phyloP scores from a whole-genome alignment of 2,797 vertebrate genomes.

The Varecia variegata region DNA sequence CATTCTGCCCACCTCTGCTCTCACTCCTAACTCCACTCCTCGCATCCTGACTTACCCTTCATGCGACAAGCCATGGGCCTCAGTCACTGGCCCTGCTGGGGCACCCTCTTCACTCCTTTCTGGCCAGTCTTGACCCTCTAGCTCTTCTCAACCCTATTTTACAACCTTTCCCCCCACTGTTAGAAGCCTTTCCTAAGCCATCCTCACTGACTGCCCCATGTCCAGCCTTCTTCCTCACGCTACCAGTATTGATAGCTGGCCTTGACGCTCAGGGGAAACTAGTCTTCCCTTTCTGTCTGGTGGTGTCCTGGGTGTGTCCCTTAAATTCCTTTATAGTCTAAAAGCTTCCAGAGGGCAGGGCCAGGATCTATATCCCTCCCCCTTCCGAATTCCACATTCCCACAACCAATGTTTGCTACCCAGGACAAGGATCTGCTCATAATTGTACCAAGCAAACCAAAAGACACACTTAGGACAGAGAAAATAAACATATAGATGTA shows the following conservation, averaged over 20 bases:
- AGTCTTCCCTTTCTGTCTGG: conserved; percentile 1
- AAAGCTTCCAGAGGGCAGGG: conserved; percentile 40
- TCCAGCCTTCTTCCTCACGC: background rate
- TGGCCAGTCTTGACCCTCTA: background rate
- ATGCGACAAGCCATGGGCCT: background rate
- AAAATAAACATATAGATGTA: background rate
- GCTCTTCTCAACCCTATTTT: background rate
- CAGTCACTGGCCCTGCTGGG: background rate
- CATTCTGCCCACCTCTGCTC: background rate
- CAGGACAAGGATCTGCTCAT: background rate
- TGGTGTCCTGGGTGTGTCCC: background rate
- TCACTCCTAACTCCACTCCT: background rate
- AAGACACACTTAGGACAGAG: conserved; percentile 6
- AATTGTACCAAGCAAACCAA: conserved; percentile 21
- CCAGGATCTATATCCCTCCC: background rate
- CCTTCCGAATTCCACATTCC: background rate
- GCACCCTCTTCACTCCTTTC: background rate
- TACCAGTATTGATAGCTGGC: background rate
- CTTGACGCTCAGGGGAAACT: background rate
- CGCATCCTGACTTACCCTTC: background rate
- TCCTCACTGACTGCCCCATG: background rate
- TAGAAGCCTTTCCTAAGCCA: background rate
- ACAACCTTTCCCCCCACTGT: background rate
- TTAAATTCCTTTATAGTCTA: conserved; percentile 23
- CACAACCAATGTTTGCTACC: background rate